Evolutionary conservation across 2,888 invertebrate genomes (phyloP).

Genomic region (Hoplodrina blanda): DNA sequence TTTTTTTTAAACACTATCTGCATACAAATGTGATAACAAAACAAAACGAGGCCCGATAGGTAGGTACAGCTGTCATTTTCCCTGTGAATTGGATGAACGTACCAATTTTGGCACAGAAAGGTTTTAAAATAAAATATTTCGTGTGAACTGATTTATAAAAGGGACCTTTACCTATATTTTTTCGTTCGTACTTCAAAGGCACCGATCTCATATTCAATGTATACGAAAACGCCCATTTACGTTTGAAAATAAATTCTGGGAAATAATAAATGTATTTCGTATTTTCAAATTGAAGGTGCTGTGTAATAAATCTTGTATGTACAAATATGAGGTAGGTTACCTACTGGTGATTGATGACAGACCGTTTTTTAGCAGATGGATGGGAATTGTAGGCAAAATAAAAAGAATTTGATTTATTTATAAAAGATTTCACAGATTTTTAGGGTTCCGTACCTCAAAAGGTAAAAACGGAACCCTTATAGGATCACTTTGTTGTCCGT

Average conservation of each 20-base stretch:
- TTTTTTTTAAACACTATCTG: conserved; percentile 39
- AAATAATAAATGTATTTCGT: conserved; percentile 38
- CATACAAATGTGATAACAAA: conserved; percentile 35
- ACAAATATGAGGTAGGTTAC: conserved; percentile 38
- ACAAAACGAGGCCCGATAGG: conserved; percentile 15
- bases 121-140: conserved; percentile 44
- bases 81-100: conserved; percentile 15
- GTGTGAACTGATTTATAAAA: conserved; percentile 36
- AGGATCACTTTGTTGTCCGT: no score
- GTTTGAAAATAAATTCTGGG: conserved; percentile 32
- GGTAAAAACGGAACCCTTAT: no score
- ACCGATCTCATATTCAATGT: conserved; percentile 28
- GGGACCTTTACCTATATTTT: conserved; percentile 25
- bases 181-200: conserved; percentile 45
- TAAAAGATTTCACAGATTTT: background rate
- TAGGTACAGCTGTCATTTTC: conserved; percentile 41
- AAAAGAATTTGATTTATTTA: conserved; percentile 4
- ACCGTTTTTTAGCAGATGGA: conserved; percentile 20
- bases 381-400: conserved; percentile 11
- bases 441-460: no score
- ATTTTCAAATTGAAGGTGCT: conserved; percentile 49
- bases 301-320: conserved; percentile 46
- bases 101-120: conserved; percentile 28
- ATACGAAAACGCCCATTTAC: conserved; percentile 24
- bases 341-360: conserved; percentile 33